phyloP scores from a whole-genome alignment of 2,113 vertebrate species.

The Bothrops jararaca region DNA sequence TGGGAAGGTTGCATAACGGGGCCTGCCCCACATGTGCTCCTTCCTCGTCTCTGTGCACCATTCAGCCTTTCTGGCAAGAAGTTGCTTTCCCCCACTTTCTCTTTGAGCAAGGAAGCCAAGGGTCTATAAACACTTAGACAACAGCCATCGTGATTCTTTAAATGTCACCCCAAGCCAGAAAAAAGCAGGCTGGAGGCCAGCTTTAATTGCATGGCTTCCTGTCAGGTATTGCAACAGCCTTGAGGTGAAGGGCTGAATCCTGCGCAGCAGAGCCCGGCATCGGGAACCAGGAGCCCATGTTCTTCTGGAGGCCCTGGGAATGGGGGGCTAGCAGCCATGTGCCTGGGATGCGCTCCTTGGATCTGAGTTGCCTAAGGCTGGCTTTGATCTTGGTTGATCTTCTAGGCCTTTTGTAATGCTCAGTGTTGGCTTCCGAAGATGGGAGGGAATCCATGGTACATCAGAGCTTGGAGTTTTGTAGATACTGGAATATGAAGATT shows the following conservation, averaged over 20 bases:
- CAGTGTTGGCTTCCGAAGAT: background rate
- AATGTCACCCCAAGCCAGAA: background rate
- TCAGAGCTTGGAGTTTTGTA: background rate
- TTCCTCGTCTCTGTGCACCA: background rate
- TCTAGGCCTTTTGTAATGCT: background rate
- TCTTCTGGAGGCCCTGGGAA: background rate
- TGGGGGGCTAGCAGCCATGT: background rate
- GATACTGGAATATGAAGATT: background rate
- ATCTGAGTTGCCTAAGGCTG: background rate
- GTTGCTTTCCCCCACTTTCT: background rate
- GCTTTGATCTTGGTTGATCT: background rate
- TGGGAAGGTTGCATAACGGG: background rate
- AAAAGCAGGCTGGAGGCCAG: background rate
- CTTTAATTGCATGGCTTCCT: conserved; percentile 6
- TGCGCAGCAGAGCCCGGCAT: background rate
- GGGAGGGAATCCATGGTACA: background rate
- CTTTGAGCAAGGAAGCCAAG: too few species aligned
- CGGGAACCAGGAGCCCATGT: background rate
- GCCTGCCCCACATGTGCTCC: background rate
- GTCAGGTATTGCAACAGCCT: conserved; percentile 18
- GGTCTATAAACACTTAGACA: background rate
- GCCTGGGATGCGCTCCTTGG: background rate
- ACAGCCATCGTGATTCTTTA: background rate
- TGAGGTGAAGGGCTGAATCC: background rate
- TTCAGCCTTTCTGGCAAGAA: background rate